Conservation (phyloP, 2,797 vertebrate genomes). For the Masticophis lateralis region DNA sequence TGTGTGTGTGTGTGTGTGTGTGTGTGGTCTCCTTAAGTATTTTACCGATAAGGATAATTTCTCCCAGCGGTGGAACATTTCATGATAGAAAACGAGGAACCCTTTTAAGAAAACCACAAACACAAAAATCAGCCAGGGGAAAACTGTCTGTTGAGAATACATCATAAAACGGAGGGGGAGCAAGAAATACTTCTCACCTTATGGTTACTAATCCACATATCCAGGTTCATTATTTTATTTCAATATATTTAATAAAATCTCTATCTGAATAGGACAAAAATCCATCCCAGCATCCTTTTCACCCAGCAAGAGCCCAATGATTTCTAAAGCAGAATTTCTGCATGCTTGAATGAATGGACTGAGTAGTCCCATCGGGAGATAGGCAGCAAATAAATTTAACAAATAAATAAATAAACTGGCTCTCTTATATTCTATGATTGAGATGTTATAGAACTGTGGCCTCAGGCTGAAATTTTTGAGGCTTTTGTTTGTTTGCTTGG, state of each 20-base stretch:
- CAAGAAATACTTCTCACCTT: background rate
- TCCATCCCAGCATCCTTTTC: background rate
- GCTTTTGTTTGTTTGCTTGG: background rate
- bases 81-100: slow-evolving; percentile 25
- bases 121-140: slow-evolving; percentile 24
- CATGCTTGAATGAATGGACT: background rate
- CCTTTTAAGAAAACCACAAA: slow-evolving; percentile 20
- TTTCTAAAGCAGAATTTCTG: background rate
- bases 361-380: background rate
- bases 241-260: background rate
- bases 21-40: slow-evolving; percentile 40
- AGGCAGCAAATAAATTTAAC: background rate
- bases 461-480: background rate
- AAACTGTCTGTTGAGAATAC: background rate
- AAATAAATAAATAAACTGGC: background rate
- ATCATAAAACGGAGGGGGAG: background rate
- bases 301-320: background rate
- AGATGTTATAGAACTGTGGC: background rate
- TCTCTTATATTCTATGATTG: background rate
- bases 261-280: background rate
- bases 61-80: slow-evolving; percentile 23
- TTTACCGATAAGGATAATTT: slow-evolving; percentile 30
- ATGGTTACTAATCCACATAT: too few relatives aligned
- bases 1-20: background rate
- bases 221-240: background rate